A percentile compares a stretch with the other conserved stretches of the same genome.
Conservation (phyloP, 1,140 invertebrate genomes). For the Thaumetopoea pityocampa region DNA sequence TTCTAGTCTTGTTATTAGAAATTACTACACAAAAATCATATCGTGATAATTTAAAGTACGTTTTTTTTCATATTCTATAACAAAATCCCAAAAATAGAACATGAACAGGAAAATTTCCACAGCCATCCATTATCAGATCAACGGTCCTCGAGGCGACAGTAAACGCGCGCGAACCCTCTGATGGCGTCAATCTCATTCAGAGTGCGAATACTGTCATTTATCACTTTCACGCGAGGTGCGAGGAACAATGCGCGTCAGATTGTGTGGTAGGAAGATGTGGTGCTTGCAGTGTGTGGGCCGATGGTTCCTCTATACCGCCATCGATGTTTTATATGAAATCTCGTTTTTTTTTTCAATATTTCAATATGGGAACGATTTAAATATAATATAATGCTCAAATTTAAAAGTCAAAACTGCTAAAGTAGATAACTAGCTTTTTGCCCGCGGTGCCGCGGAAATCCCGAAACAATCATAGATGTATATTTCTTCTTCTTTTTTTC, state of each 20-base stretch:
- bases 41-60: too few species aligned
- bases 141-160: conserved; percentile 2
- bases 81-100: not conserved
- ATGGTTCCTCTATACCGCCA: too few species aligned
- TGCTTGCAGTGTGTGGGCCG: not conserved
- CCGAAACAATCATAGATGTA: too few species aligned
- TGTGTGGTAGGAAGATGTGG: not conserved
- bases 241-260: not conserved
- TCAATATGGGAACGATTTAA: too few species aligned
- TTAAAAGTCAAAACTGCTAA: too few species aligned
- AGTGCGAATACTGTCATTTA: conserved; percentile 7
- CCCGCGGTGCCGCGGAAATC: too few species aligned
- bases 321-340: not conserved
- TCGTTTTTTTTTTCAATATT: conserved; percentile 7
- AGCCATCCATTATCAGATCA: conserved; percentile 4
- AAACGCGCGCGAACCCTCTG: not conserved
- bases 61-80: not conserved
- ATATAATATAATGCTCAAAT: too few species aligned
- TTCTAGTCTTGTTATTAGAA: too few species aligned
- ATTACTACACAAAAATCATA: too few species aligned
- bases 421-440: too few species aligned
- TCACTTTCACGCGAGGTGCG: not conserved
- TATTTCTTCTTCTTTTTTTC: too few species aligned
- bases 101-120: not conserved
- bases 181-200: not conserved